phyloP scores from a whole-genome alignment of 1,140 invertebrate species.

The Drosophila auraria region DNA sequence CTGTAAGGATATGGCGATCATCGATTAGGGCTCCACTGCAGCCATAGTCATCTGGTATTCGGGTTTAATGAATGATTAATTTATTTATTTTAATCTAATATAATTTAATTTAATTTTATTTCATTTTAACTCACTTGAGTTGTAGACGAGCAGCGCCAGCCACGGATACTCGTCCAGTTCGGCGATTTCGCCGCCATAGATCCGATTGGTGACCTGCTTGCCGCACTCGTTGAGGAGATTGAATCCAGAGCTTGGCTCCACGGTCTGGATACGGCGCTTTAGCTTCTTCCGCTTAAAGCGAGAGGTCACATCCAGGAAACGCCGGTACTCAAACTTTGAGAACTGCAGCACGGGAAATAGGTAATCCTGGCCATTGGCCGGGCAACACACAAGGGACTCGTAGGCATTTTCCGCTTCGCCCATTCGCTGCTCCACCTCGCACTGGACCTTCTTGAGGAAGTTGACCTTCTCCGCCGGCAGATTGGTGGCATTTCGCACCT shows the following conservation, averaged over 20 bases:
- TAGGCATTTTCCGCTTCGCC: slow-evolving; percentile 1
- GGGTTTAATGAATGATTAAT: not conserved
- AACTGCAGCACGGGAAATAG: slow-evolving; percentile 74
- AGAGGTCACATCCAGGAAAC: slow-evolving; percentile 72
- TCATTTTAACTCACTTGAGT: slow-evolving; percentile 71
- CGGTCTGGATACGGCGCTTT: slow-evolving; percentile 76
- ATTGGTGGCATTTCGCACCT: slow-evolving; percentile 73
- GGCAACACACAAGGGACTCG: slow-evolving; percentile 74
- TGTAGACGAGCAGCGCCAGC: slow-evolving; percentile 90
- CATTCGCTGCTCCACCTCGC: slow-evolving; percentile 39
- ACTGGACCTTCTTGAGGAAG: slow-evolving; percentile 82
- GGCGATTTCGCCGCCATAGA: slow-evolving; percentile 86
- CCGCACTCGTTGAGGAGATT: slow-evolving; percentile 84
- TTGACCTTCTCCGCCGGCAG: slow-evolving; percentile 78
- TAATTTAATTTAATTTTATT: not conserved
- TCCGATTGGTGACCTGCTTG: slow-evolving; percentile 79
- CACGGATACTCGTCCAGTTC: slow-evolving; percentile 88
- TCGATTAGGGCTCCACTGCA: slow-evolving; percentile 88
- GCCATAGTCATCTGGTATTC: slow-evolving; percentile 78
- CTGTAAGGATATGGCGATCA: slow-evolving; percentile 89
- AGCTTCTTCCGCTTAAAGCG: slow-evolving; percentile 75
- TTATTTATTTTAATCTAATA: not conserved
- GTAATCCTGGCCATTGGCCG: slow-evolving; percentile 77
- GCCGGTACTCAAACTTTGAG: slow-evolving; percentile 78
- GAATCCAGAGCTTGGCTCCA: slow-evolving; percentile 68